Evolutionary conservation across 1,140 invertebrate genomes (phyloP).

Genomic region (Ylistrum balloti): DNA sequence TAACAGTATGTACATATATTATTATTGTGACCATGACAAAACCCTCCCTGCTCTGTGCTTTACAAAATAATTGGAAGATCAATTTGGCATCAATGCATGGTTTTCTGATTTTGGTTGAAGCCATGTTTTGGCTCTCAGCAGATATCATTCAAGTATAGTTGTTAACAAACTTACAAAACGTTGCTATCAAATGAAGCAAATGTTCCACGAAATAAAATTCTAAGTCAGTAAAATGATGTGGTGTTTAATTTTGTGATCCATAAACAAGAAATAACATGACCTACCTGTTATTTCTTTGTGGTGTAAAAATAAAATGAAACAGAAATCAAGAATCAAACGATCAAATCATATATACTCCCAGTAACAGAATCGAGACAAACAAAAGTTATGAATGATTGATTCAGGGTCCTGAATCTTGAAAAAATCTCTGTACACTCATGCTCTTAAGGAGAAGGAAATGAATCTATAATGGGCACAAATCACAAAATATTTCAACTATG

Average conservation of each 20-base stretch:
- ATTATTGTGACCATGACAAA: constrained; percentile 35
- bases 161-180: constrained; percentile 38
- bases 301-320: constrained; percentile 42
- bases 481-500: background rate
- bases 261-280: background rate
- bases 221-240: constrained; percentile 28
- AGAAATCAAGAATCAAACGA: constrained; percentile 50
- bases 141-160: constrained; percentile 45
- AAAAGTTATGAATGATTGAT: constrained; percentile 63
- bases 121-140: constrained; percentile 52
- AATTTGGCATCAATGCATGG: constrained; percentile 51
- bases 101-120: constrained; percentile 45
- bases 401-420: constrained; percentile 3
- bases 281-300: constrained; percentile 30
- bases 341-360: constrained; percentile 54
- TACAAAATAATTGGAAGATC: constrained; percentile 51
- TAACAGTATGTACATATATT: constrained; percentile 40
- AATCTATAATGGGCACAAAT: background rate
- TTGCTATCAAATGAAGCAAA: constrained; percentile 39
- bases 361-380: constrained; percentile 57
- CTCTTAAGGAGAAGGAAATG: background rate
- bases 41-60: background rate
- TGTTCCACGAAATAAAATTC: background rate
- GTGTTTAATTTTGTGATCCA: constrained; percentile 17
- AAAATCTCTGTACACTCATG: constrained; percentile 18